Percentiles rank a stretch among this genome's conserved stretches.
phyloP scores from a whole-genome alignment of 2,888 invertebrate species.

The Idaea straminata region DNA sequence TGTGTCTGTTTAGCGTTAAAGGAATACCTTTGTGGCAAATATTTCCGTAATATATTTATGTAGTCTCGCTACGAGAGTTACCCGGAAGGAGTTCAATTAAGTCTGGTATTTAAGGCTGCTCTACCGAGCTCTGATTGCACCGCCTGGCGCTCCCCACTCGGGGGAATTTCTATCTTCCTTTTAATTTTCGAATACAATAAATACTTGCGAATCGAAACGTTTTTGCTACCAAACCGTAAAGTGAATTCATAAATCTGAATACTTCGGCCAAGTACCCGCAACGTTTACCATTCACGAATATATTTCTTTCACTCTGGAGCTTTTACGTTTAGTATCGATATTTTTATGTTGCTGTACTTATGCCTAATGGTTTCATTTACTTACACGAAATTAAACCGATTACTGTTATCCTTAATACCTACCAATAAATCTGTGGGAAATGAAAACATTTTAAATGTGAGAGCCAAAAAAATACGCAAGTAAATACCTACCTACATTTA shows the following conservation, averaged over 20 bases:
- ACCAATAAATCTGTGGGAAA: too few relatives aligned
- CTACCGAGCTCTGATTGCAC: constrained; percentile 73
- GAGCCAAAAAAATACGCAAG: too few relatives aligned
- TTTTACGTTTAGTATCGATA: constrained; percentile 16
- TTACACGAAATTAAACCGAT: background rate
- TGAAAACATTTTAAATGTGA: too few relatives aligned
- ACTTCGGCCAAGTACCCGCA: constrained; percentile 24
- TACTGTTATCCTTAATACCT: background rate
- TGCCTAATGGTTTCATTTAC: constrained; percentile 8
- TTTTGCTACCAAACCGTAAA: constrained; percentile 47
- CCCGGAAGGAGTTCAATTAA: constrained; percentile 78
- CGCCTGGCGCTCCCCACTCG: constrained; percentile 44
- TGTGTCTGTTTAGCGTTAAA: constrained; percentile 55
- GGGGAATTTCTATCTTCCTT: constrained; percentile 65
- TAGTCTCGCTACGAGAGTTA: constrained; percentile 53
- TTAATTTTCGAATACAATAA: constrained; percentile 78
- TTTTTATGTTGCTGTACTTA: constrained; percentile 10
- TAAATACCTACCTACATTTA: too few relatives aligned
- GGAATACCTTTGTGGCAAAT: constrained; percentile 64
- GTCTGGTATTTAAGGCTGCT: constrained; percentile 78
- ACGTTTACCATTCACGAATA: constrained; percentile 9
- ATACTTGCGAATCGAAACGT: constrained; percentile 59
- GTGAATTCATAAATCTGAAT: constrained; percentile 37
- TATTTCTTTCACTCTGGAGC: constrained; percentile 19
- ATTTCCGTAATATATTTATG: constrained; percentile 72